Conservation (phyloP, 2,113 vertebrate genomes). For the Ondatra zibethicus region DNA sequence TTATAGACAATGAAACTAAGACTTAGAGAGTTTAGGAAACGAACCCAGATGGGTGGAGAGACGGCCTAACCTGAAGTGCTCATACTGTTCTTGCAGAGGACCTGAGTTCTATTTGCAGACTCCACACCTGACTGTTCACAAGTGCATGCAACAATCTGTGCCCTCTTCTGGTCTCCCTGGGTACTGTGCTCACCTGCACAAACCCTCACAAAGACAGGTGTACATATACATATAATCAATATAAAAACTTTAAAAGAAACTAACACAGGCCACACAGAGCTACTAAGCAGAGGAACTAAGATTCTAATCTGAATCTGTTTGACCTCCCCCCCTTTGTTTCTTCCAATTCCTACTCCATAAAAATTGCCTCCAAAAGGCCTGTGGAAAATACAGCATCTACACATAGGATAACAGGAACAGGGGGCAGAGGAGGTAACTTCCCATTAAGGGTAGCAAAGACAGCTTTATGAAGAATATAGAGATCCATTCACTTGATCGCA, state of each 20-base stretch:
- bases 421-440: neutral
- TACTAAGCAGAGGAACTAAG: neutral
- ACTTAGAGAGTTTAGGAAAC: slow-evolving; percentile 4
- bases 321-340: neutral
- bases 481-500: neutral
- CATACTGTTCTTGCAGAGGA: neutral
- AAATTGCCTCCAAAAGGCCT: neutral
- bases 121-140: neutral
- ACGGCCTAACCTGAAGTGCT: neutral
- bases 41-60: neutral
- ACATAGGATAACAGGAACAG: neutral
- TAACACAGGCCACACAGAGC: neutral
- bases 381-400: neutral
- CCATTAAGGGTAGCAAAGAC: neutral
- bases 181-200: neutral
- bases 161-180: neutral
- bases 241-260: neutral
- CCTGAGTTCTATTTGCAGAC: neutral
- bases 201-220: neutral
- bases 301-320: slow-evolving; percentile 36
- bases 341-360: neutral
- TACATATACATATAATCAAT: neutral
- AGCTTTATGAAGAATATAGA: neutral
- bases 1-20: slow-evolving; percentile 41
- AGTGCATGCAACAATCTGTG: neutral